phyloP scores from a whole-genome alignment of 2,888 invertebrate genomes.

The Endomychus coccineus region DNA sequence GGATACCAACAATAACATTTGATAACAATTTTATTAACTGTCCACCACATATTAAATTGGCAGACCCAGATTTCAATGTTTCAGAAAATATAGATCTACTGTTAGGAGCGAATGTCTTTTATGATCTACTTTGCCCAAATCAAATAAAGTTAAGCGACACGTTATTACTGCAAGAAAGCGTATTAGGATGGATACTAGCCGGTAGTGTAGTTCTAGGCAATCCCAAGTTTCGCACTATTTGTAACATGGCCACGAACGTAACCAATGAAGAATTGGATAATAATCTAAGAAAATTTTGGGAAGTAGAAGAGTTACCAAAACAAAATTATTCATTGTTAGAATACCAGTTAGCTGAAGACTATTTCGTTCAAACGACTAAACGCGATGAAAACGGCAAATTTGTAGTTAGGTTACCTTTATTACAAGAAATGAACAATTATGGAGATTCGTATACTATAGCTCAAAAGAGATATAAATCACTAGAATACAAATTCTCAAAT shows the following conservation, averaged over 20 bases:
- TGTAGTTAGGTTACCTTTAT: slow-evolving; percentile 1
- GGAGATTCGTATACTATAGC: background rate
- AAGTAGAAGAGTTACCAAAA: slow-evolving; percentile 1
- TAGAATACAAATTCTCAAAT: background rate
- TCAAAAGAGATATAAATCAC: background rate
- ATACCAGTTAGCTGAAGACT: background rate
- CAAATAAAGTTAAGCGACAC: background rate
- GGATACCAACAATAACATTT: background rate
- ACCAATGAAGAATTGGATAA: background rate
- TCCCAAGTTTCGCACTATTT: no score
- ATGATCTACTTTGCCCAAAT: background rate
- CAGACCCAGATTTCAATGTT: slow-evolving; percentile 1
- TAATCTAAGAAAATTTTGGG: background rate
- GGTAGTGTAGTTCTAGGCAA: background rate
- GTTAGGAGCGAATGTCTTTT: background rate
- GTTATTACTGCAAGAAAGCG: background rate
- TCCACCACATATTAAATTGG: slow-evolving; percentile 2
- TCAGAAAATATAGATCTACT: slow-evolving; percentile 8
- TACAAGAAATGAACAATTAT: background rate
- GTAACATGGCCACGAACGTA: no score
- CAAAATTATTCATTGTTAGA: no score
- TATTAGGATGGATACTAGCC: background rate
- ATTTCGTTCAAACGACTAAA: background rate
- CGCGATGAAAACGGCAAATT: slow-evolving; percentile 1
- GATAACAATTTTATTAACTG: background rate